These are phyloP conservation scores for Camelus bactrianus DNA, from an alignment of 2,113 vertebrate genomes.

Conservation along the genomic window DNA sequence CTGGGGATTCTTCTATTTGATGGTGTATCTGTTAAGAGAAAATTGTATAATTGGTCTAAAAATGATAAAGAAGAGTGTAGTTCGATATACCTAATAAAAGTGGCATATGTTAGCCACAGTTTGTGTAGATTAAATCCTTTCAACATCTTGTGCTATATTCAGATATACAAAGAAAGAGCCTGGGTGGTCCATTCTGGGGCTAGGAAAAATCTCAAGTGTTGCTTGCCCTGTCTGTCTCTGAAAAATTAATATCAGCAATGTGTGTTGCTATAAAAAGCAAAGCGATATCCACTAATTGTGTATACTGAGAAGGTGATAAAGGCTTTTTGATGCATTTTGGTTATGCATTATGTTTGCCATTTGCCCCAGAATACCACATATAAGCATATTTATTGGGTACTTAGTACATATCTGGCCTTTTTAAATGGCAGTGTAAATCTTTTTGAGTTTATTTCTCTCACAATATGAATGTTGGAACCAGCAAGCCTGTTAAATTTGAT, in stretches of 20 bases:
- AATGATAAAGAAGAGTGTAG: background rate
- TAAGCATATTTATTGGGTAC: constrained; percentile 4
- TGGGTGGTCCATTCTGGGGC: background rate
- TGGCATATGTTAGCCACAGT: background rate
- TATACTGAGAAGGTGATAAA: background rate
- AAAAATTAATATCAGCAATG: constrained; percentile 46
- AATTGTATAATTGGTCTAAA: constrained; percentile 12
- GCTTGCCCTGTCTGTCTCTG: background rate
- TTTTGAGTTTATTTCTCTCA: constrained; percentile 54
- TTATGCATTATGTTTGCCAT: background rate
- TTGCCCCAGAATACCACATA: background rate
- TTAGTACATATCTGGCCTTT: constrained; percentile 10
- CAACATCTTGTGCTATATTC: background rate
- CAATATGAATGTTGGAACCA: constrained; percentile 38
- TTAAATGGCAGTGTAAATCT: constrained; percentile 30
- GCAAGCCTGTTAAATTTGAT: constrained; percentile 56
- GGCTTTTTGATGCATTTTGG: background rate
- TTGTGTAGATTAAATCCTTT: background rate
- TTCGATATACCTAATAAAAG: background rate
- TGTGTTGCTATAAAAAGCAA: background rate
- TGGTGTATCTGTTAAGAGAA: background rate
- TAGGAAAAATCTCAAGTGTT: background rate
- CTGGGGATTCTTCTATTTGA: background rate
- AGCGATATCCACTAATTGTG: background rate
- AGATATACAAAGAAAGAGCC: background rate